Conservation (phyloP, 2,797 vertebrate genomes). For the Phalanger gymnotis region DNA sequence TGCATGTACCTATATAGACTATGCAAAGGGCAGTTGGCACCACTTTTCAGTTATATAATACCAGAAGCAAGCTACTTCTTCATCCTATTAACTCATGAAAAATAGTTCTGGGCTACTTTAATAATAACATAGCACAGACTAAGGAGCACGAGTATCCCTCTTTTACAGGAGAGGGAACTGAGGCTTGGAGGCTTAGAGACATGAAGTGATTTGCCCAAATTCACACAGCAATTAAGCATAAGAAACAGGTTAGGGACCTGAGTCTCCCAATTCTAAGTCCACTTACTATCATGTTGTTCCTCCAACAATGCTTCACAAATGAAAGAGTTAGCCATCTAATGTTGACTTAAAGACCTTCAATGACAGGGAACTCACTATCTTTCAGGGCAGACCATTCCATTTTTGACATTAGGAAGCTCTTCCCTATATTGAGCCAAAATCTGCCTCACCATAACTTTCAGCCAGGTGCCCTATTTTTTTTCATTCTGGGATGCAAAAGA, state of each 20-base stretch:
- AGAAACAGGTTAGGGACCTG: neutral
- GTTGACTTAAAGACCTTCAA: neutral
- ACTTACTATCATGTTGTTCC: neutral
- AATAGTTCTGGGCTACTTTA: neutral
- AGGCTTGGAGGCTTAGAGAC: neutral
- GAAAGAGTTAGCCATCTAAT: neutral
- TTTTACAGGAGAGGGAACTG: neutral
- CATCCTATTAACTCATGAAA: neutral
- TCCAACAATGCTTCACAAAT: neutral
- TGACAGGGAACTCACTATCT: neutral
- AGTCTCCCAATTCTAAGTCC: neutral
- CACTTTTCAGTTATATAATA: neutral
- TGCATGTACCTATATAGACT: neutral
- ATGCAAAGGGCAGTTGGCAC: neutral
- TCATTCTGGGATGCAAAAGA: neutral
- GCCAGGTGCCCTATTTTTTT: neutral
- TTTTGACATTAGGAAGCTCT: neutral
- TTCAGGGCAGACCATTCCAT: neutral
- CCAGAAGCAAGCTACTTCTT: neutral
- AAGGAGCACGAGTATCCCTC: neutral
- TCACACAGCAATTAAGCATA: neutral
- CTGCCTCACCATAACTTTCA: neutral
- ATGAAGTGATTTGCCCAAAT: neutral
- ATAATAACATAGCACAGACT: neutral
- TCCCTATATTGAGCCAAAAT: neutral